Conservation (phyloP, 1,140 invertebrate species). For the Tetramorium alpestre region DNA sequence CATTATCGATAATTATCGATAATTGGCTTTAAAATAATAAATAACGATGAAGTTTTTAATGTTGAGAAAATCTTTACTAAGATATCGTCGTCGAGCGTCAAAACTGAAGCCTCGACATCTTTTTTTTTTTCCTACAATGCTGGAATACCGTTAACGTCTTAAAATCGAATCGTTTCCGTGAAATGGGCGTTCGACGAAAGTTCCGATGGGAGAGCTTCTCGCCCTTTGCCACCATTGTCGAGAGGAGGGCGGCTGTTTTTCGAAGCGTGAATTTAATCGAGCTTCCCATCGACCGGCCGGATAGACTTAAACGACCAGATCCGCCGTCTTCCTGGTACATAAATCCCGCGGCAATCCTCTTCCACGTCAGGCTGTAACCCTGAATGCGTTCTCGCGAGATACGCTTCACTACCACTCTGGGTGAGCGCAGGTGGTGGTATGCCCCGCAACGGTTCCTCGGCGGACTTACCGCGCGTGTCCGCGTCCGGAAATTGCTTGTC, state of each 20-base stretch:
- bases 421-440: constrained; percentile 39
- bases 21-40: no score
- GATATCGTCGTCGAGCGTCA: neutral
- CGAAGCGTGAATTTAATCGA: constrained; percentile 67
- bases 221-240: constrained; percentile 33
- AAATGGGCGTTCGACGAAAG: constrained; percentile 31
- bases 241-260: constrained; percentile 43
- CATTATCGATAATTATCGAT: neutral
- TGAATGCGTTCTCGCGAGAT: constrained; percentile 57
- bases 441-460: constrained; percentile 46
- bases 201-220: constrained; percentile 24
- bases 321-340: constrained; percentile 70
- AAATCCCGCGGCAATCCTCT: constrained; percentile 67
- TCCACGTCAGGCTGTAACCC: constrained; percentile 55
- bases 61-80: neutral
- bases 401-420: constrained; percentile 61
- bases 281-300: constrained; percentile 52
- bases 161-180: constrained; percentile 34
- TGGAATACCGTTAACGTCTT: constrained; percentile 35
- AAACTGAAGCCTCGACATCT: neutral
- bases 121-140: neutral
- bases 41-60: neutral
- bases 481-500: constrained; percentile 52
- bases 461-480: constrained; percentile 24
- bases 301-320: constrained; percentile 67